Conservation (phyloP, 2,113 vertebrate genomes). For the Octodon degus region DNA sequence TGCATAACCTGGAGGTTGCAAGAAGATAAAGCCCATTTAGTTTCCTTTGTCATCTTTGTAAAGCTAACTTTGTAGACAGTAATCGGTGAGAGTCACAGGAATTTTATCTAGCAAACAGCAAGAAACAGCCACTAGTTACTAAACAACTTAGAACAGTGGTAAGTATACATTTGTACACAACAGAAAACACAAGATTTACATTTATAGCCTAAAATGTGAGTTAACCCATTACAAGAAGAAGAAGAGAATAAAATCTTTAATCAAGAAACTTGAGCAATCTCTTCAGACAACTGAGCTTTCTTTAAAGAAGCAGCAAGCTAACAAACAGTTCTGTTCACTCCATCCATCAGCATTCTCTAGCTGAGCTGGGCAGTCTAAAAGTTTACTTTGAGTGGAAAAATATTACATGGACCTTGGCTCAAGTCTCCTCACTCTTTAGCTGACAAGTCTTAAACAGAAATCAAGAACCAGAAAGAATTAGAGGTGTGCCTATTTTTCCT, state of each 20-base stretch:
- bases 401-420: conserved; percentile 62
- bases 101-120: too few relatives aligned
- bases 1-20: too few relatives aligned
- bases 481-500: conserved; percentile 50
- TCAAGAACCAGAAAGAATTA: conserved; percentile 71
- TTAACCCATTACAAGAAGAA: neutral
- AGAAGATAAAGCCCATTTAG: too few relatives aligned
- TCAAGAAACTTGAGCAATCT: neutral
- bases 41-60: too few relatives aligned
- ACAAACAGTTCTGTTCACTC: neutral
- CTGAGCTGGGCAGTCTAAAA: conserved; percentile 30
- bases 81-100: too few relatives aligned
- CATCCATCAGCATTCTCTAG: neutral
- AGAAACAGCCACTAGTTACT: too few relatives aligned
- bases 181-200: too few relatives aligned
- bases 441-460: conserved; percentile 76
- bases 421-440: conserved; percentile 59
- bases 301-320: neutral
- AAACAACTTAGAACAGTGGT: too few relatives aligned
- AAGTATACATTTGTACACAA: too few relatives aligned
- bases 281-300: conserved; percentile 22
- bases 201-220: too few relatives aligned
- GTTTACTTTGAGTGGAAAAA: conserved; percentile 57
- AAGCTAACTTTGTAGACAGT: too few relatives aligned
- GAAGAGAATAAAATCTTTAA: neutral